Base-by-base conservation (phyloP, 2,797 vertebrate genomes). In the Leptodactylus fallax region DNA sequence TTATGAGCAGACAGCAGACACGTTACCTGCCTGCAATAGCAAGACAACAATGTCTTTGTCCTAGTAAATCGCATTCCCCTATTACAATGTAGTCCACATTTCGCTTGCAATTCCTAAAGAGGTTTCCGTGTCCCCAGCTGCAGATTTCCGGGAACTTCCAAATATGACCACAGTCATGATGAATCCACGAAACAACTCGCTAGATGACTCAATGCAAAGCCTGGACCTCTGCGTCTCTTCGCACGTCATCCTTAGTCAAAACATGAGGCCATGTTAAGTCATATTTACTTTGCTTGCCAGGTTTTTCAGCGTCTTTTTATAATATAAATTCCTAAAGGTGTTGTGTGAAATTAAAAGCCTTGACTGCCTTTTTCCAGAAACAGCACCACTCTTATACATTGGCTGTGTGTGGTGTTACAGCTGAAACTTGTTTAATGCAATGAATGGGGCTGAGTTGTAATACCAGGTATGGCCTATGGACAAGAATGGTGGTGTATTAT, bases 1-100 rank as follows among this genome's bases (percentile, higher is more conserved):
- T 85, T 88, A 81, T 85, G 87, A 71, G 78, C 61, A 85, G 87
- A 81, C 87, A 88, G 77, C 60, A 85, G 87, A 81, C 87, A 88
- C 58, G 25, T 88, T 85, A 88, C 87, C 83, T 88, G 83, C 87
- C 65, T 81, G 77, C 77, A 76, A 49, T 12, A 72, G 49, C 53
- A 55, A 81, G 65, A 88, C 83, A 88, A 88, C 76, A 60, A 80
- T 74, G 65, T 60, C 83, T 88, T 88, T 88, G 87, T 88, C 82
- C 77, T 72, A 0, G 53, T 80, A 53, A 88, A 81, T 84, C 86
- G 60, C 87, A 27, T 61, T 65, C 76, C 81, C 53, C 67, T 63
- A 71, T 81, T 76, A 12, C 71, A 79, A 79, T 60, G 76, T 13
- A 69, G 19, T 67, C n/a, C 45, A 65, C 25, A 76, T 81, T 82